Conservation (phyloP, 1,140 invertebrate species). For the Pectinophora gossypiella region DNA sequence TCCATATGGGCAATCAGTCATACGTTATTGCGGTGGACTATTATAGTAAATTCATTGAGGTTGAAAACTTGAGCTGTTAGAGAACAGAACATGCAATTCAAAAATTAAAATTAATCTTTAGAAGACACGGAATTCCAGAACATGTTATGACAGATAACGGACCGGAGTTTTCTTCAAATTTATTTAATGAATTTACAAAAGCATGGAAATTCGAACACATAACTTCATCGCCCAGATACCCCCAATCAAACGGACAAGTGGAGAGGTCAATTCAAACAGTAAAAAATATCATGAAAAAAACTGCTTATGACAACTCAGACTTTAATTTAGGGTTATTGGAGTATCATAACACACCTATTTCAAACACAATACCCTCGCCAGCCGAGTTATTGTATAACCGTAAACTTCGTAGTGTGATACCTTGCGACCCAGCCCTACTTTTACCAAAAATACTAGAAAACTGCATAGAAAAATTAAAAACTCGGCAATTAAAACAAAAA, state of each 20-base stretch:
- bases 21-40: slow-evolving; percentile 50
- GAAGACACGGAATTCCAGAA: slow-evolving; percentile 47
- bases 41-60: slow-evolving; percentile 41
- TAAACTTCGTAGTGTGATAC: slow-evolving; percentile 7
- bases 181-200: slow-evolving; percentile 53
- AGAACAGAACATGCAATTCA: slow-evolving; percentile 16
- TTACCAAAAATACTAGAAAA: slow-evolving; percentile 1
- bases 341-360: slow-evolving; percentile 25
- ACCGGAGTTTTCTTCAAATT: slow-evolving; percentile 48
- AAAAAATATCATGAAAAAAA: slow-evolving; percentile 35
- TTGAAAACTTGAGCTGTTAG: slow-evolving; percentile 14
- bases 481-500: no score
- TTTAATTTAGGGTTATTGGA: slow-evolving; percentile 24
- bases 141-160: slow-evolving; percentile 59
- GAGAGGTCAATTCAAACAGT: slow-evolving; percentile 16
- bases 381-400: slow-evolving; percentile 4
- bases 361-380: slow-evolving; percentile 4
- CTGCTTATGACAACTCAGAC: slow-evolving; percentile 16
- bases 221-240: slow-evolving; percentile 10
- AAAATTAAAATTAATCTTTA: slow-evolving; percentile 37
- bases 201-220: slow-evolving; percentile 48
- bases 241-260: slow-evolving; percentile 5
- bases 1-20: slow-evolving; percentile 31
- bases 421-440: background rate
- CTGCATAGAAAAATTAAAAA: no score